Evolutionary conservation across 1,140 invertebrate species (phyloP), one percentile per base, ranked within the genome.

Genomic region (Drosophila subobscura): DNA sequence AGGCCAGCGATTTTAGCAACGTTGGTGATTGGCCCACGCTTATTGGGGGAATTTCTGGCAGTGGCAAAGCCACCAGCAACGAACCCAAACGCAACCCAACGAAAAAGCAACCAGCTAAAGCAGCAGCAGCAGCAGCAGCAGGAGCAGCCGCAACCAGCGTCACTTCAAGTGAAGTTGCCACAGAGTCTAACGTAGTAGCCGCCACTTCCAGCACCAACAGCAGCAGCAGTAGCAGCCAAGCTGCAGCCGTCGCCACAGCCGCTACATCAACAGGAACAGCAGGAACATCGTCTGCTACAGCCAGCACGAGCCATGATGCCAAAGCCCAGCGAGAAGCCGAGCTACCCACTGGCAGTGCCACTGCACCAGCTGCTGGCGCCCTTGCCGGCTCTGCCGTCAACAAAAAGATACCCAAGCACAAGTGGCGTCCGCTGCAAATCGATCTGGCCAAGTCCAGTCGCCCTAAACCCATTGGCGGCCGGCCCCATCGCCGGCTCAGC

Each of bases 11-110:
- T 90, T 95, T 96, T 79, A 93, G 93, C 70, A 94, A 96, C 92
- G 94, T 94, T 73, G 94, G 94, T 61, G 95, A 96, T 91, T 97
- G 96, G 96, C 96, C 96, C 59, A 94, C 95, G 66, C 92, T 97
- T 51, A 83, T 91, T 66, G 89, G 89, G 41, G 89, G 84, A 44
- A 71, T 79, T 79, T 76, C 79, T 50, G 68, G 68, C 20, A 85
- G 81, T 79, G 84, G 85, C 78, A 91, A 91, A 90, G 79, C 90
- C 70, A 78, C 86, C 53, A 79, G 78, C 55, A 91, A 89, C 80
- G 90, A 91, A 64, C 64, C 86, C 65, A 91, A 89, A 64, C 89
- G 89, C 46, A 85, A 75, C 50, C 68, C 85, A 71, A 68, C 83
- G 40, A 88, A 80, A 59, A 90, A 88, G 71, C 83, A 89, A 46